These are phyloP conservation scores for Cebus imitator DNA, from an alignment of 2,113 vertebrate species.

Conservation along the genomic window DNA sequence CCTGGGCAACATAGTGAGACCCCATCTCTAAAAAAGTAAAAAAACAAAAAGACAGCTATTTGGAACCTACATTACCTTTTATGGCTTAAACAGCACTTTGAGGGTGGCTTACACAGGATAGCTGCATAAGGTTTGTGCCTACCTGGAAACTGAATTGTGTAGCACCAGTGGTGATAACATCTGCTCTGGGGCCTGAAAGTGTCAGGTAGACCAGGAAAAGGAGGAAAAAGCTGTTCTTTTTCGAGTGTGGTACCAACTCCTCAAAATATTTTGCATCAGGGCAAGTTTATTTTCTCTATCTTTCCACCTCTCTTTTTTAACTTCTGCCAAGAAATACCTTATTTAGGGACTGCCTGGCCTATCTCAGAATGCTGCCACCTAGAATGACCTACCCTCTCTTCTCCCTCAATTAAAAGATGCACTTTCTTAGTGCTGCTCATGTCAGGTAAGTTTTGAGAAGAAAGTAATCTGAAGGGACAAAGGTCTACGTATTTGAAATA, in stretches of 20 bases:
- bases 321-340: neutral
- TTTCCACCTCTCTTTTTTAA: neutral
- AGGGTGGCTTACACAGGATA: neutral
- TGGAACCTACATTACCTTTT: neutral
- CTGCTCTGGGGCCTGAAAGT: neutral
- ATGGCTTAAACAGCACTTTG: neutral
- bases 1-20: too few species aligned
- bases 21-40: too few species aligned
- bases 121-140: neutral
- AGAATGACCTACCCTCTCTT: neutral
- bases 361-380: neutral
- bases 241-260: neutral
- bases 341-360: neutral
- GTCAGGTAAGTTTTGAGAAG: neutral
- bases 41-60: neutral
- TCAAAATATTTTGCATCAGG: neutral
- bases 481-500: neutral
- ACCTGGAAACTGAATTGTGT: neutral
- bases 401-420: neutral
- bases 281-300: neutral
- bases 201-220: neutral
- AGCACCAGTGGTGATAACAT: rapidly evolving
- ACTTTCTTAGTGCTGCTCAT: neutral
- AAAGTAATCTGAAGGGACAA: neutral
- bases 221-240: neutral